phyloP scores from a whole-genome alignment of 2,888 invertebrate genomes.

The Trimorus sp. region DNA sequence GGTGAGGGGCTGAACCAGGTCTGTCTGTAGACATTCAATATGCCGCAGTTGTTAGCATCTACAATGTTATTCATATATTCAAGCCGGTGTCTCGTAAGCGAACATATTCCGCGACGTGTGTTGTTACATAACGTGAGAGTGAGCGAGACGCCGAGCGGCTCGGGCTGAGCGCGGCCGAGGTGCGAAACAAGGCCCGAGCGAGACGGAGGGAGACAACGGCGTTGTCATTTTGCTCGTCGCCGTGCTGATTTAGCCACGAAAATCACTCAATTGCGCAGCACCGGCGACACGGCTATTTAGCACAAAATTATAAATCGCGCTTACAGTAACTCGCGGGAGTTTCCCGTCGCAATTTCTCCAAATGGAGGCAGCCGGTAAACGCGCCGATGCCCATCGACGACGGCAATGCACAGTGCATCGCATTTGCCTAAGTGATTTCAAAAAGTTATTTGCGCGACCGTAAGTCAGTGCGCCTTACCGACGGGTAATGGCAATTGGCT shows the following conservation, averaged over 20 bases:
- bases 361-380: constrained; percentile 39
- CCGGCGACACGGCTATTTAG: constrained; percentile 55
- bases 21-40: constrained; percentile 79
- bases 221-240: constrained; percentile 56
- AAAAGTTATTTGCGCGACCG: constrained; percentile 33
- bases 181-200: constrained; percentile 50
- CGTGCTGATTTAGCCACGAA: constrained; percentile 54
- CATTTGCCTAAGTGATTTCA: constrained; percentile 31
- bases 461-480: constrained; percentile 40
- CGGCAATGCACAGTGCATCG: background rate
- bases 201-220: constrained; percentile 43
- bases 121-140: constrained; percentile 66
- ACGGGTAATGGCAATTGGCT: constrained; percentile 42
- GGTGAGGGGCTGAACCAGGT: constrained; percentile 70
- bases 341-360: constrained; percentile 37
- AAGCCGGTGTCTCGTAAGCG: constrained; percentile 70
- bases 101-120: constrained; percentile 71
- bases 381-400: constrained; percentile 27
- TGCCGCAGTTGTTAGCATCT: constrained; percentile 78
- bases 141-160: constrained; percentile 64
- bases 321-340: constrained; percentile 19
- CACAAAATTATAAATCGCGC: constrained; percentile 61
- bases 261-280: constrained; percentile 65
- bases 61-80: constrained; percentile 81
- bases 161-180: constrained; percentile 51